Evolutionary conservation across 2,888 invertebrate species (phyloP).

Genomic region (Palloptera scutellata): DNA sequence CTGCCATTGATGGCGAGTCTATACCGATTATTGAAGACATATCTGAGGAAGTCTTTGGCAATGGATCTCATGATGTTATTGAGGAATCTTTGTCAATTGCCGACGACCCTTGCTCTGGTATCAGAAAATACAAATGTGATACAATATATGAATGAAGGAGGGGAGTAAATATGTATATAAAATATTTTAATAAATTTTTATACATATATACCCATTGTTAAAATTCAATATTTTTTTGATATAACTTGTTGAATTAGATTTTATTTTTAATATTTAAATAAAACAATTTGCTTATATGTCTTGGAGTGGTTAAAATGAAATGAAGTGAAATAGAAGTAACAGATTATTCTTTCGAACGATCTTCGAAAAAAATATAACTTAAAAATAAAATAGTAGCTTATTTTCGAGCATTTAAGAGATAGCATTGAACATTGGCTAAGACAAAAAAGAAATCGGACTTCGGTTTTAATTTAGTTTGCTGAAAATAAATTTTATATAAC

Average conservation of each 20-base stretch:
- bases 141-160: slow-evolving; percentile 9
- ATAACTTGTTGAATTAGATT: not conserved
- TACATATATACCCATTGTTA: not conserved
- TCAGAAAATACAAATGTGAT: not conserved
- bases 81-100: not conserved
- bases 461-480: too few relatives aligned
- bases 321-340: too few relatives aligned
- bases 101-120: not conserved
- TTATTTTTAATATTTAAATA: not conserved
- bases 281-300: not conserved
- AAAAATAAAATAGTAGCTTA: too few relatives aligned
- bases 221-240: not conserved
- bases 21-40: not conserved
- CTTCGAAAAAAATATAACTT: too few relatives aligned
- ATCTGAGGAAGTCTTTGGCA: not conserved
- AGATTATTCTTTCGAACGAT: too few relatives aligned
- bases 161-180: not conserved
- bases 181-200: not conserved
- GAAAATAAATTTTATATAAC: too few relatives aligned
- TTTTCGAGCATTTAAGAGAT: too few relatives aligned
- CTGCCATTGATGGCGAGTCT: too few relatives aligned
- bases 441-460: too few relatives aligned
- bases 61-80: not conserved
- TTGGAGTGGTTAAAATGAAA: too few relatives aligned
- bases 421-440: too few relatives aligned